Base-by-base conservation (phyloP, 2,113 vertebrate species). In the Sakesphorus luctuosus region DNA sequence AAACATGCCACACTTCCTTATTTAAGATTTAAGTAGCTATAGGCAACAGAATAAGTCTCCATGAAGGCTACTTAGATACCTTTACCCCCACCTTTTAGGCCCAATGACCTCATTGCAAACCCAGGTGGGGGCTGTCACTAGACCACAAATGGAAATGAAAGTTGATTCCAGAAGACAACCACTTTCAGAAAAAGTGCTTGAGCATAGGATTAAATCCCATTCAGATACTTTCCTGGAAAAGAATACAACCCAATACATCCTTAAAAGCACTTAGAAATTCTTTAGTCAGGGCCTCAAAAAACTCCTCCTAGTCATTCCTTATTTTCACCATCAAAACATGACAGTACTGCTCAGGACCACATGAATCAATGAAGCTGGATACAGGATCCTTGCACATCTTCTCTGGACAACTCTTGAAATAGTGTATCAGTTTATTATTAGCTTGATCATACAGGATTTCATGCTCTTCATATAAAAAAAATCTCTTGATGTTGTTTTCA, bases 1-100 rank as follows among this genome's bases (percentile, higher is more conserved):
- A 92, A 95, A 97, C 89, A 90, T 71, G 93, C 83, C 90, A 96
- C 86, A 91, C 91, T 95, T 96, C 96, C 96, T 95, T 96, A 94
- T 94, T 97, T 96, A 84, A 96, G 89, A 94, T 73, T 65, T 93
- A 95, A 93, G 95, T 71, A 97, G 90, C 94, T 94, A 94, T 74
- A 93, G 85, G 87, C 93, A 91, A 90, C 87, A 74, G 43, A 58
- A 31, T 87, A 92, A 94, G 93, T 88, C 82, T 72, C 92, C 68
- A 84, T 90, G 94, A 96, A 96, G 95, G 87, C 85, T 65, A 93
- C 72, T 88, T 95, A 94, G 65, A 84, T 94, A 96, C 90, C 92
- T 96, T 95, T 94, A 95, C 82, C 92, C 72, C 73, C 52, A 96
- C 88, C 92, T 96, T 97, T 95, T 90, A 90, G 90, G 68, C 81